Evolutionary conservation across 2,113 vertebrate species (phyloP).

Genomic region (Galemys pyrenaicus): DNA sequence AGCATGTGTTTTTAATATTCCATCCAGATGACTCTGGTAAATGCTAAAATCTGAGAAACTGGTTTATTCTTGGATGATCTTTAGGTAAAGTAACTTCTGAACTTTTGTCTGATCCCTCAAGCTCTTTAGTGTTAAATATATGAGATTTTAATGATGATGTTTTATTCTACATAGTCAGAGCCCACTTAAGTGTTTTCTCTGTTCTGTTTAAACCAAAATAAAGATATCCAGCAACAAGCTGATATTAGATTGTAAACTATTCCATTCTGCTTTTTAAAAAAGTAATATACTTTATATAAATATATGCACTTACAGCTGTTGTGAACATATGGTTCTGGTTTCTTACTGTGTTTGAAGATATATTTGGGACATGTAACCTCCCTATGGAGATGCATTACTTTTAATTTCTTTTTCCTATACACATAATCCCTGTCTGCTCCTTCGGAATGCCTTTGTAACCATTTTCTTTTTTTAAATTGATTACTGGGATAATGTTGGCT

Average conservation of each 20-base stretch:
- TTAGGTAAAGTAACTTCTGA: background rate
- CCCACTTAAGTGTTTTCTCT: background rate
- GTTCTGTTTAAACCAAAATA: constrained; percentile 14
- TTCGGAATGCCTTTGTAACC: background rate
- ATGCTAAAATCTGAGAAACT: constrained; percentile 6
- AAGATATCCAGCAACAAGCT: background rate
- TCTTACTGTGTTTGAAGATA: constrained; percentile 19
- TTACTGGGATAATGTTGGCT: too few relatives aligned
- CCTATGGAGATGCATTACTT: background rate
- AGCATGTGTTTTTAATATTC: background rate
- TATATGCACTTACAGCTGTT: background rate
- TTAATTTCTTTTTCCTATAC: background rate
- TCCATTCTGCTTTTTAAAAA: background rate
- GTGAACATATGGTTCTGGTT: constrained; percentile 9
- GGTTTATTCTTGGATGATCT: background rate
- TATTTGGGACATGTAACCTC: background rate
- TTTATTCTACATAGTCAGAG: constrained; percentile 12
- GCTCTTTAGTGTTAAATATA: background rate
- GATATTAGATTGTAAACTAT: background rate
- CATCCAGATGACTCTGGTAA: background rate
- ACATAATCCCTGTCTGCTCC: background rate
- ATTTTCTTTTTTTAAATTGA: background rate
- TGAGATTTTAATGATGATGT: background rate
- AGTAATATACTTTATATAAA: background rate
- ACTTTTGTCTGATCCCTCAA: background rate